These are phyloP conservation scores for Amblyornis subalaris DNA, from an alignment of 2,113 vertebrate genomes.

Conservation along the genomic window DNA sequence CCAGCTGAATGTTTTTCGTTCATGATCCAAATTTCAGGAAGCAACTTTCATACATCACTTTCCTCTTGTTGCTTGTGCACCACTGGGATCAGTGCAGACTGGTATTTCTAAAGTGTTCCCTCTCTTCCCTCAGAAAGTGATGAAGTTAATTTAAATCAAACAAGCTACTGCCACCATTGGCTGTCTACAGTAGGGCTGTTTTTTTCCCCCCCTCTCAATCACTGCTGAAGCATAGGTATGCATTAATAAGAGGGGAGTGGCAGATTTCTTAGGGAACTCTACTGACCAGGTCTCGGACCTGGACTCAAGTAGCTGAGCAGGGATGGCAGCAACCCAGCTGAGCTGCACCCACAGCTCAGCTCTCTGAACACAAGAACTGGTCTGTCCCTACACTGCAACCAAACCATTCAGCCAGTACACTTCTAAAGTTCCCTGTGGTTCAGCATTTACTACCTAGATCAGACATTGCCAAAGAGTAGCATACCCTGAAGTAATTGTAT, in stretches of 20 bases:
- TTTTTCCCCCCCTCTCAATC: not conserved
- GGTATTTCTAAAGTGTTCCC: not conserved
- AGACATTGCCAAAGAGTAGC: not conserved
- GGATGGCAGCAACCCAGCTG: not conserved
- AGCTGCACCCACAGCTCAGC: not conserved
- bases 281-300: not conserved
- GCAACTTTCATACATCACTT: not conserved
- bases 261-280: not conserved
- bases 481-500: not conserved
- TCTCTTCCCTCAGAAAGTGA: not conserved
- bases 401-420: not conserved
- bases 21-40: not conserved
- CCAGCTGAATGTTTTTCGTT: not conserved
- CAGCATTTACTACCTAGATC: not conserved
- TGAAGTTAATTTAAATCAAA: not conserved
- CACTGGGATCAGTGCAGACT: not conserved
- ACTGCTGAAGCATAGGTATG: rapidly evolving
- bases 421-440: not conserved
- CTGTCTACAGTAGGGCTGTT: not conserved
- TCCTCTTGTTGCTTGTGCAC: not conserved
- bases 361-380: not conserved
- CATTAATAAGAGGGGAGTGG: not conserved
- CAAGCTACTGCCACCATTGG: not conserved
- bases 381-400: not conserved
- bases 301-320: rapidly evolving